Evolutionary conservation across 2,888 invertebrate species (phyloP).

Genomic region (Trichacis sp.): DNA sequence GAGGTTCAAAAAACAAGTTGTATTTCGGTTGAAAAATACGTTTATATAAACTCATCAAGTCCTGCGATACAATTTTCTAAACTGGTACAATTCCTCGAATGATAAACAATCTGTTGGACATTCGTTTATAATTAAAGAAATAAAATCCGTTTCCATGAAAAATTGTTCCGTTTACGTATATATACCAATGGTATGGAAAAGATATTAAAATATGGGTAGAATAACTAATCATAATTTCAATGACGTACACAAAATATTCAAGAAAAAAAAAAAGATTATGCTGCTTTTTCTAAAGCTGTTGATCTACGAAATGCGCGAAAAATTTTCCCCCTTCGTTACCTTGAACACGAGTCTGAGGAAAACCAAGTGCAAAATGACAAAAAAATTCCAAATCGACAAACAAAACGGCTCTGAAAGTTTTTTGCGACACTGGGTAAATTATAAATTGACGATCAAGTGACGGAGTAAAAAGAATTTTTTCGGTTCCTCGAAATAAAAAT

Average conservation of each 20-base stretch:
- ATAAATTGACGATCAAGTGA: too few species aligned
- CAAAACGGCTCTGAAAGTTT: too few species aligned
- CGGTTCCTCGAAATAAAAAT: too few species aligned
- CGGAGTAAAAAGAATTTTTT: too few species aligned
- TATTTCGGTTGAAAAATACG: background rate
- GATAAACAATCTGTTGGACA: background rate
- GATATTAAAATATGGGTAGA: background rate
- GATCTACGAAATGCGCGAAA: background rate
- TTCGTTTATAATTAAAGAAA: background rate
- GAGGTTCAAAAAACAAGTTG: background rate
- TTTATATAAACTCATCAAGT: background rate
- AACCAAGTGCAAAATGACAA: too few species aligned
- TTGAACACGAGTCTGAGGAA: too few species aligned
- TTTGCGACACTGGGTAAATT: too few species aligned
- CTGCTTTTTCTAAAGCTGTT: background rate
- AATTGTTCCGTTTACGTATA: background rate
- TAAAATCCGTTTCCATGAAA: background rate
- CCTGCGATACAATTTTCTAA: conserved; percentile 1
- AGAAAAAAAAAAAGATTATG: background rate
- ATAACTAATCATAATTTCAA: background rate
- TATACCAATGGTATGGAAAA: background rate
- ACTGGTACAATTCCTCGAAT: background rate
- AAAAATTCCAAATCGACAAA: too few species aligned
- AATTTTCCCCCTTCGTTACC: background rate
- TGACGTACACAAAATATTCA: conserved; percentile 1